phyloP scores from a whole-genome alignment of 2,113 vertebrate genomes.

The Hydropotes inermis region DNA sequence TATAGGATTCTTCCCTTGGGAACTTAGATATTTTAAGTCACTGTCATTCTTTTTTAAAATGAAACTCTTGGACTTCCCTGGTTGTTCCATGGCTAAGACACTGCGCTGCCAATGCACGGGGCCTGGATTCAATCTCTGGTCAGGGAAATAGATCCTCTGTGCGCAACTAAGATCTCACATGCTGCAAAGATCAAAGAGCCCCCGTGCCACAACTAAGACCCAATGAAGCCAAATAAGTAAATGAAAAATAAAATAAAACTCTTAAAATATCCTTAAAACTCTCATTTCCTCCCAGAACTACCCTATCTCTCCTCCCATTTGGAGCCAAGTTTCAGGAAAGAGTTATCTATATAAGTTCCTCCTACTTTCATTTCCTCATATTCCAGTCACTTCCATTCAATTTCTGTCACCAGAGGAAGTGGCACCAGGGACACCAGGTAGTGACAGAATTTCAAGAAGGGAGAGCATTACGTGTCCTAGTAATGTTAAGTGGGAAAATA shows the following conservation, averaged over 20 bases:
- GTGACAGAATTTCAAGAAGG: background rate
- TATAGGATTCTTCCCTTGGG: background rate
- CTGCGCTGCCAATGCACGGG: rapidly evolving
- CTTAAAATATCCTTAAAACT: background rate
- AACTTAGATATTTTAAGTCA: background rate
- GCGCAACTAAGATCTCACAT: background rate
- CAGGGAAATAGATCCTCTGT: background rate
- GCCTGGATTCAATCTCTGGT: background rate
- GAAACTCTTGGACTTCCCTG: background rate
- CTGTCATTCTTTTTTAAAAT: background rate
- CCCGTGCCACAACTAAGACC: background rate
- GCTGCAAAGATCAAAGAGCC: background rate
- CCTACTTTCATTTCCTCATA: background rate
- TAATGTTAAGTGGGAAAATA: background rate
- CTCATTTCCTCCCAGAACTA: background rate
- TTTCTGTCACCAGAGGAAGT: background rate
- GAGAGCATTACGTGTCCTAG: background rate
- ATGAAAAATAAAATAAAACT: background rate
- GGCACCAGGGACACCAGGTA: background rate
- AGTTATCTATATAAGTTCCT: background rate
- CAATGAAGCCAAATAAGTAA: background rate
- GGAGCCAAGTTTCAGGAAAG: background rate
- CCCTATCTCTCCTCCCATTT: background rate
- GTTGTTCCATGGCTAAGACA: background rate
- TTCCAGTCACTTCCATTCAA: background rate